Base-by-base conservation (phyloP, 2,888 invertebrate genomes). In the Tortrix viridana region DNA sequence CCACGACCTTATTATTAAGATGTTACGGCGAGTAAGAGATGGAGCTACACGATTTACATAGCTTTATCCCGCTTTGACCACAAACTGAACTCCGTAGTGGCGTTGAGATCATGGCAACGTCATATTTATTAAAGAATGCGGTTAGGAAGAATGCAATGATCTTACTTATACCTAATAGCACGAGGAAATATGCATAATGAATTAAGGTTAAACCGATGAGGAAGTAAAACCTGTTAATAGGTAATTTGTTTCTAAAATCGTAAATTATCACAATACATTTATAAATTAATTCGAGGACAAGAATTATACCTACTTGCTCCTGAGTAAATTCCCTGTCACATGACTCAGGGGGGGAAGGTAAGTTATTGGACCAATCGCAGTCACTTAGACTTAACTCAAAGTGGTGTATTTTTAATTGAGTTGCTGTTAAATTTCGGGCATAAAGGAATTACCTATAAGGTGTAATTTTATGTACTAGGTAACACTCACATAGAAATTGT, bases 221-320 rank as follows among this genome's bases (percentile, higher is more conserved):
- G 62, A 62, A 62, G 38, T 52, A 6, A 56, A 61, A 57, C 62
- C 56, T 26, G 56, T 56, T 56, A 38, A 38, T 23, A n/a, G n/a
- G n/a, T n/a, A 22, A 23, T 18, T 56, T 56, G 61, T 44, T 38
- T 22, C 44, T 62, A 62, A 62, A 56, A 61, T 55, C 55, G 41
- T 26, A 41, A 49, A 37, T 49, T n/a, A 49, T 9, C 22, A 18
- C 7, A 1, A 7, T 38, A 22, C 16, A 52, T 52, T 3, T 48
- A 26, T 44, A 14, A 18, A 38, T 12, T 52, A 52, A n/a, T 41
- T 41, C 9, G 53, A 53, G 62, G 62, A 54, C 56, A 52, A 57
- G 50, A 22, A 19, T 19, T 14, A 18, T 26, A 7, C n/a, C n/a
- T n/a, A n/a, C 26, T 5, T 16, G 23, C 19, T 18, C 50, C 44